phyloP scores from a whole-genome alignment of 92 coral and sea anemone genomes.

The Metridium senile region DNA sequence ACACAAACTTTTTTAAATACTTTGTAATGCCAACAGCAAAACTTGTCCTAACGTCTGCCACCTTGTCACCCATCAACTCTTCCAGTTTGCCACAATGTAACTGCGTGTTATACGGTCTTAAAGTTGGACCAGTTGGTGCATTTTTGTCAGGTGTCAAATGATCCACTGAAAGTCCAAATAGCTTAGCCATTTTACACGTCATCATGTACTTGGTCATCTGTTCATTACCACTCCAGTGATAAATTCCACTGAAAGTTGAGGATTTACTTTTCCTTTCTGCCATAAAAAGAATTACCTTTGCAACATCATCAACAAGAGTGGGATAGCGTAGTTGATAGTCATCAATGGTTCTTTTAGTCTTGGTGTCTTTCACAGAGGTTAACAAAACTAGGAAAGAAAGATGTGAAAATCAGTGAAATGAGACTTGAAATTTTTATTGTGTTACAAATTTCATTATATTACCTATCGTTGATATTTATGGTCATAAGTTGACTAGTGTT shows the following conservation, averaged over 20 bases:
- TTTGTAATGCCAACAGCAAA: constrained; percentile 16
- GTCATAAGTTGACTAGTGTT: no score
- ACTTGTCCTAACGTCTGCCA: constrained; percentile 7
- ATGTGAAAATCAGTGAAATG: neutral
- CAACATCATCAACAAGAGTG: constrained; percentile 76
- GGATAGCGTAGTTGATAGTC: constrained; percentile 83
- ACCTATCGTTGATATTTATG: no score
- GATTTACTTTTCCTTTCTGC: constrained; percentile 35
- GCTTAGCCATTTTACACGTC: constrained; percentile 64
- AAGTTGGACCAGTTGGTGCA: constrained; percentile 73
- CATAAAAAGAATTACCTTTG: constrained; percentile 59
- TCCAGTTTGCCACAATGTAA: constrained; percentile 62
- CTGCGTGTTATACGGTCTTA: constrained; percentile 79
- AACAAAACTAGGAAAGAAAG: constrained; percentile 47
- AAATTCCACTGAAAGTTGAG: constrained; percentile 52
- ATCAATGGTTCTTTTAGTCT: constrained; percentile 53
- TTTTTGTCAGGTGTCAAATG: constrained; percentile 69
- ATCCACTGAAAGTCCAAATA: constrained; percentile 60
- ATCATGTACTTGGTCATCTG: constrained; percentile 82
- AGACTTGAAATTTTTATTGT: no score
- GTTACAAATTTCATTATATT: no score
- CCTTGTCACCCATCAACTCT: constrained; percentile 14
- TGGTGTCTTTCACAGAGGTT: constrained; percentile 53
- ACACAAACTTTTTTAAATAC: constrained; percentile 14
- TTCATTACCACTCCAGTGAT: constrained; percentile 82